Percentiles rank a stretch among this genome's conserved stretches.
Evolutionary conservation across 2,797 vertebrate genomes (phyloP).

Genomic region (Zalophus californianus): DNA sequence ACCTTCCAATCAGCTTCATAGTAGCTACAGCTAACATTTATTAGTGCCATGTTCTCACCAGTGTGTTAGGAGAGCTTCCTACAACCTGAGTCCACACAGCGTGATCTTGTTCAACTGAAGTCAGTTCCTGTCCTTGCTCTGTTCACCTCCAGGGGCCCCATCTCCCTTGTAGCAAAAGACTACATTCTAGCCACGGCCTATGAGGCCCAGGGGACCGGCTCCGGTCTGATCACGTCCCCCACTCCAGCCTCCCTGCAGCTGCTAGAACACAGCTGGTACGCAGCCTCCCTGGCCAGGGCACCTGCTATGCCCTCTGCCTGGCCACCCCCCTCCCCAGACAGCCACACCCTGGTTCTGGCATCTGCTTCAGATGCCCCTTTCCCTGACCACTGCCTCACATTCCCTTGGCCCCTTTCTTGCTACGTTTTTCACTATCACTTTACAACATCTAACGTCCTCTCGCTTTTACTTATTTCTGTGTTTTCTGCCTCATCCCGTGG

Average conservation of each 20-base stretch:
- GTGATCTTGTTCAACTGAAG: neutral
- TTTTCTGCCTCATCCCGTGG: no score
- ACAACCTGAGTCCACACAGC: neutral
- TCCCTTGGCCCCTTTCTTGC: neutral
- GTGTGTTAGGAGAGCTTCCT: neutral
- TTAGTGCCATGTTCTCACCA: neutral
- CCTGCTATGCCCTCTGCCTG: neutral
- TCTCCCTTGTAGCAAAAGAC: neutral
- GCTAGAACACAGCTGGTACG: neutral
- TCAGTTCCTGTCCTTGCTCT: neutral
- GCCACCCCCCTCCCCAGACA: neutral
- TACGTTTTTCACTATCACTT: neutral
- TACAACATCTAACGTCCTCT: neutral
- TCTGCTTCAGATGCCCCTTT: neutral
- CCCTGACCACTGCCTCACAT: fast-evolving
- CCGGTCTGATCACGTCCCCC: neutral
- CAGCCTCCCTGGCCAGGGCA: fast-evolving
- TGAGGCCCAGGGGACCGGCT: neutral
- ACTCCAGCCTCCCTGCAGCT: neutral
- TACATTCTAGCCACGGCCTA: neutral
- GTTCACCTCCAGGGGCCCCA: no score
- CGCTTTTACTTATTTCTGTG: fast-evolving
- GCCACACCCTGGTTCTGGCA: fast-evolving
- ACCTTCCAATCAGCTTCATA: neutral
- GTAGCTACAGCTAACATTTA: neutral